Base-by-base conservation (phyloP, 2,888 invertebrate genomes). In the Acanthosoma haemorrhoidale region DNA sequence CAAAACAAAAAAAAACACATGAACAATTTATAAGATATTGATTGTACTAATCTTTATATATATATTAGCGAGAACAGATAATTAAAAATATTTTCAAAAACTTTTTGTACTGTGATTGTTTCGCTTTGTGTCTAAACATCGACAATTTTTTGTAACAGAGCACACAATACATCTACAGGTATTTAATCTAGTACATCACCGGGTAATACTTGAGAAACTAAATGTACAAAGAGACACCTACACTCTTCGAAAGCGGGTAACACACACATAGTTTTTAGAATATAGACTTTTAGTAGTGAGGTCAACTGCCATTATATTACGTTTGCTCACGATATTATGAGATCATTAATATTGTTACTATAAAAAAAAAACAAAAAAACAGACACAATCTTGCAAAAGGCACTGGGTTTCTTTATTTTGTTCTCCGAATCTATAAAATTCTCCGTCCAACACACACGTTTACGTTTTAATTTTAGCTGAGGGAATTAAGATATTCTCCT, bases 111-210 rank as follows among this genome's bases (percentile, higher is more conserved):
- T 60, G 60, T 69, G 69, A 57, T 57, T 68, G 57, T 59, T 59
- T 69, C 11, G 29, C 60, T 31, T 18, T 59, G 32, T 67, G 67
- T 59, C 68, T 67, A 71, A 69, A 69, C 61, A 66, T 57, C 57
- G 31, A 66, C n/a, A n/a, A n/a, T n/a, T n/a, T n/a, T 69, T 71
- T 67, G 61, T 61, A 66, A 73, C 69, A 64, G 70, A 71, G 70
- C 72, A 71, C 73, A 71, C 73, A 69, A 73, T 73, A 70, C 61
- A 71, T 34, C 73, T 73, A 73, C 64, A 69, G 73, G 71, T 73
- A 73, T 71, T 71, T 69, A 72, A 71, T 69, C 71, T 73, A 73
- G 60, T 36, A 18, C 64, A 68, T 61, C 68, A 59, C 68, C 68
- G 36, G n/a, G 39, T 59, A 68, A 38, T 59, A 68, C 51, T 39